Conservation (phyloP, 2,888 invertebrate species). For the Nebria salina region DNA sequence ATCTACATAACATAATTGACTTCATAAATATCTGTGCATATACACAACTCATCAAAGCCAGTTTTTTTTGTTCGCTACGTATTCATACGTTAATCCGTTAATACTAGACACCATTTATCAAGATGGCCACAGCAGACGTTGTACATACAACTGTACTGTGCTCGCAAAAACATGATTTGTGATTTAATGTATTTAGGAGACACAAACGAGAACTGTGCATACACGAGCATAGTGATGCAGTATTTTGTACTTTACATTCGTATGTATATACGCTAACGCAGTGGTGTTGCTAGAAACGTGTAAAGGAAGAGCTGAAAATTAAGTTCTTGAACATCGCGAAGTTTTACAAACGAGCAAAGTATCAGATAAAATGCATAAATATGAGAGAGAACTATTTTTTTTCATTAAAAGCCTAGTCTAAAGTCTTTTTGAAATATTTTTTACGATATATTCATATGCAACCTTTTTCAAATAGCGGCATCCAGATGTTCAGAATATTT, state of each 20-base stretch:
- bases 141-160: neutral
- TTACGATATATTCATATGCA: no score
- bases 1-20: neutral
- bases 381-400: no score
- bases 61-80: neutral
- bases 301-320: no score
- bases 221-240: neutral
- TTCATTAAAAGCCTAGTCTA: no score
- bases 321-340: no score
- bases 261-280: neutral
- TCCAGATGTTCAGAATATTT: no score
- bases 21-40: neutral
- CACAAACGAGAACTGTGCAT: neutral
- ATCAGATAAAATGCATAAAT: no score
- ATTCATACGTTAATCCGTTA: neutral
- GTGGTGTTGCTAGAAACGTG: neutral
- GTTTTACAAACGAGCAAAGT: no score
- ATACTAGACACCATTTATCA: neutral
- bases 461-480: no score
- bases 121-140: neutral
- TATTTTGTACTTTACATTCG: neutral
- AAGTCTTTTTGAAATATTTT: no score
- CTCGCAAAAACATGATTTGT: constrained; percentile 37
- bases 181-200: constrained; percentile 10
- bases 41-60: neutral